phyloP scores from a whole-genome alignment of 2,797 vertebrate species.

The Thamnophis elegans region DNA sequence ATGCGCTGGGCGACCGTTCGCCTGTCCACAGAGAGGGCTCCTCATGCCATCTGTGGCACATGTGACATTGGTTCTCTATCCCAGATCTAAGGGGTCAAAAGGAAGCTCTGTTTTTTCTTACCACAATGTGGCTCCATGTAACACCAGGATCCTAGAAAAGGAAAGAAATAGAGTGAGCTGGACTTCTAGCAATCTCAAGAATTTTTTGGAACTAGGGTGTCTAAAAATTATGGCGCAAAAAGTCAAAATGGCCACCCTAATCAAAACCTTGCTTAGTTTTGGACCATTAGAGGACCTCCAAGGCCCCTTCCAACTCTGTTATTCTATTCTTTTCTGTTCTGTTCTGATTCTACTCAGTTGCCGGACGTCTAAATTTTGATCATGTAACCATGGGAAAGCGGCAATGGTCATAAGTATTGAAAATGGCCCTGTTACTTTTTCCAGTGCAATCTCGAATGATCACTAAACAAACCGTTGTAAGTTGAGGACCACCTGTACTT shows the following conservation, averaged over 20 bases:
- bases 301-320: too few relatives aligned
- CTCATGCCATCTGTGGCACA: too few relatives aligned
- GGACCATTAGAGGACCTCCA: neutral
- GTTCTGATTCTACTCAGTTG: neutral
- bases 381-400: neutral
- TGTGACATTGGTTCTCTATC: too few relatives aligned
- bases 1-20: too few relatives aligned
- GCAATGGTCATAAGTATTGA: neutral
- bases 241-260: neutral
- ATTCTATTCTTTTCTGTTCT: too few relatives aligned
- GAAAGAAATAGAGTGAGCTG: neutral
- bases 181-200: neutral
- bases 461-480: neutral
- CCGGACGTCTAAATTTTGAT: neutral
- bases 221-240: neutral
- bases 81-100: neutral
- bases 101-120: slow-evolving; percentile 6
- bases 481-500: neutral
- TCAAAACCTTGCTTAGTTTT: neutral
- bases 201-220: neutral
- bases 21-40: too few relatives aligned
- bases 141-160: slow-evolving; percentile 19
- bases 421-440: neutral
- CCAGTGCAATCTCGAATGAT: neutral
- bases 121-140: neutral